Base-by-base conservation (phyloP, 2,888 invertebrate genomes). In the Drosophila conformis region DNA sequence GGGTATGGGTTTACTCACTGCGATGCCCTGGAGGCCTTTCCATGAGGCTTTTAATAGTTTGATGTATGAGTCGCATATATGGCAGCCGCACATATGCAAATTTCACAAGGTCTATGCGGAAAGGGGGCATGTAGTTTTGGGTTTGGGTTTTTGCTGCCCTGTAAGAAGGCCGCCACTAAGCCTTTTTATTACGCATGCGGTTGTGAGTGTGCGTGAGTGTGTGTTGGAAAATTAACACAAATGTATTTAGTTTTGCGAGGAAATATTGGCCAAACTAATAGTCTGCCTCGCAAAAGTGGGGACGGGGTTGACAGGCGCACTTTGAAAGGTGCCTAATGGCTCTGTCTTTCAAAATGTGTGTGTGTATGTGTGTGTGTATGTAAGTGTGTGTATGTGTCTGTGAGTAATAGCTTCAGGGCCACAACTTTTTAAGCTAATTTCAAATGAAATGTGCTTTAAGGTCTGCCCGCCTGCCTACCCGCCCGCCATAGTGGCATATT, bases 11-110 rank as follows among this genome's bases (percentile, higher is more conserved):
- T 33, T 33, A 33, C 40, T 49, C 54, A 57, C 66, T 53, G 58
- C 57, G 62, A 67, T 78, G 70, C 85, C 85, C 87, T 31, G 53
- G 85, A 77, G 87, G 89, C 85, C 75, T 73, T 80, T 65, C 60
- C 70, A 75, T 69, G 78, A 70, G 89, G 88, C 85, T 89, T 87
- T 87, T 87, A 87, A 87, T 87, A 87, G 89, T 87, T 89, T 87
- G 89, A 87, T 87, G 89, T 87, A 89, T 82, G 88, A 84, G 87
- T 58, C 72, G 78, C 80, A 77, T 80, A 66, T 74, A 62, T 78
- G 73, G 64, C 69, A 69, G 77, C 64, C 72, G 33, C 59, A 68
- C 75, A 66, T 77, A 89, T 87, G 87, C 79, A 87, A 87, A 87
- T 87, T 82, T 72, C 75, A 68, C 63, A 78, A 83, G 87, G 59